Evolutionary conservation across 2,113 vertebrate genomes (phyloP), one percentile per base, ranked within the genome.

Genomic region (Sakesphorus luctuosus): DNA sequence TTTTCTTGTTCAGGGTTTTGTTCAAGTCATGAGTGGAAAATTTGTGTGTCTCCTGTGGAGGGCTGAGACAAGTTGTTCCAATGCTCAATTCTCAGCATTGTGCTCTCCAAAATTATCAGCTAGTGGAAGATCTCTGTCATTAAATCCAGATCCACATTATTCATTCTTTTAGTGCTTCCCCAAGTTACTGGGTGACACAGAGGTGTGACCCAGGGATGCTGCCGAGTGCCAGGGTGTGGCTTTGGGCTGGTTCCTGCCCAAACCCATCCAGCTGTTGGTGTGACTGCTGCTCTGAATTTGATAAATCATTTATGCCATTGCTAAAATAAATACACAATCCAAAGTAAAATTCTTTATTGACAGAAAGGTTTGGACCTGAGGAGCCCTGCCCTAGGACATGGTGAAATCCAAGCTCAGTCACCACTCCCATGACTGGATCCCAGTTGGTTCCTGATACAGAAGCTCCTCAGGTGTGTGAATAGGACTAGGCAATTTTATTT

Each of bases 401-500:
- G 29, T 47, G 36, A 76, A 71, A 75, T 44, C 40, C 44, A 71
- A n/a, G 40, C 31, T 76, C 67, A 84, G 23, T 35, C 61, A 74
- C 56, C 66, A 11, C 40, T 76, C 52, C 38, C 38, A 21, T 44
- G 66, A 11, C 40, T 71, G 56, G 26, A 65, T 75, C 50, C 21
- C 69, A 50, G 17, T 36, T 58, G 53, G 28, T 50, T 92, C 67
- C 55, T 44, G 78, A 87, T 87, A 84, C 28, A 63, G 80, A 69
- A 23, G 79, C 68, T 84, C 33, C 46, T 31, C 5, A 24, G 38
- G 61, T 61, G 61, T 3, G 25, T 52, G 74, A 73, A 61, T 31
- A 52, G 29, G 79, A 84, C 50, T 50, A 85, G 36, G 46, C 71
- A 81, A 92, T 76, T 96, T 55, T 53, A 94, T 83, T 73, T 95